Percentiles rank a stretch among this genome's conserved stretches.
Evolutionary conservation across 2,113 vertebrate genomes (phyloP).

Genomic region (Ptychochromis oligacanthus): DNA sequence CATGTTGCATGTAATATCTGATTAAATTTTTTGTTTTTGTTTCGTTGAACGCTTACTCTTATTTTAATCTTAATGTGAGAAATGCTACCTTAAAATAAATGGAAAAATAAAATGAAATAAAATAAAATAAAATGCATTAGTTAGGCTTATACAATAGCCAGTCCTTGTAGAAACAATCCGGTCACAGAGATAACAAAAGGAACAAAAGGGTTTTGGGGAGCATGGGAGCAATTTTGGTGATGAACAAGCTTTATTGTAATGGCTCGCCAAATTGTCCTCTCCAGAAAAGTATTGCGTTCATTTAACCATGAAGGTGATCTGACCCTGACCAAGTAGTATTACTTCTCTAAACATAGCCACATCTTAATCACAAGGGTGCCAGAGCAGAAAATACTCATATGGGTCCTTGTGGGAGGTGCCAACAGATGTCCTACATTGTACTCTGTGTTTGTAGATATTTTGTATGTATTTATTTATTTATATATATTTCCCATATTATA

Average conservation of each 20-base stretch:
- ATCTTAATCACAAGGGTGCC: constrained; percentile 51
- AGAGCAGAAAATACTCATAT: constrained; percentile 56
- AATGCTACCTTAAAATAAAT: background rate
- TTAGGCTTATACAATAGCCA: background rate
- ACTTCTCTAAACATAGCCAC: constrained; percentile 52
- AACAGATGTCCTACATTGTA: constrained; percentile 32
- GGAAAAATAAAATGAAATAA: background rate
- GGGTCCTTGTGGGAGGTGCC: constrained; percentile 40
- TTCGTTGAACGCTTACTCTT: background rate
- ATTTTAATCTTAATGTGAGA: background rate
- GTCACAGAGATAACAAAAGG: background rate
- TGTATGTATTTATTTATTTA: background rate
- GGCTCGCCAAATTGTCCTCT: constrained; percentile 3
- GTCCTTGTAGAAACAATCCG: background rate
- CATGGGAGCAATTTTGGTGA: constrained; percentile 5
- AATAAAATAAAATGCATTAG: background rate
- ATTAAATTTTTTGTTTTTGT: background rate
- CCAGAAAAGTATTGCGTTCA: constrained; percentile 27
- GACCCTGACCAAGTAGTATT: constrained; percentile 32
- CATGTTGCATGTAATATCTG: background rate
- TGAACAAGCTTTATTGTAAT: constrained; percentile 3
- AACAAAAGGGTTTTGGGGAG: background rate
- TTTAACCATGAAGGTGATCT: constrained; percentile 56
- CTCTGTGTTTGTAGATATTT: background rate
- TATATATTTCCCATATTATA: background rate